Evolutionary conservation across 2,888 invertebrate genomes (phyloP), one percentile per base, ranked within the genome.

Genomic region (Drosophila niveifrons): DNA sequence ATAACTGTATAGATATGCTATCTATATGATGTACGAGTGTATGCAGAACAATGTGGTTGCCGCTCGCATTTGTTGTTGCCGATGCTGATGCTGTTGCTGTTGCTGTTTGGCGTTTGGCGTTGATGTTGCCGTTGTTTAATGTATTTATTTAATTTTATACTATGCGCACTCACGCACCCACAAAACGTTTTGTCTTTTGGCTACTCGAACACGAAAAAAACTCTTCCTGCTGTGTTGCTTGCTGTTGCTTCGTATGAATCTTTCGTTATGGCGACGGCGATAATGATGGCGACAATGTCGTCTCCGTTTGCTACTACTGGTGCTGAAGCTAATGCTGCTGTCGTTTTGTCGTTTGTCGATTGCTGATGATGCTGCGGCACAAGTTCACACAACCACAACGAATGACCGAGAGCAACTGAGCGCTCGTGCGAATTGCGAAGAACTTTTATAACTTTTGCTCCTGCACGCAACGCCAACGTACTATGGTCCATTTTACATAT

Each of bases 341-440:
- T 57, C 41, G 50, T 23, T 51, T 41, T 65, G 51, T 44, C 66
- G 61, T 34, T 68, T 58, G 66, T 59, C 59, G 52, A 71, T 44
- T 47, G 74, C 69, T 75, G 62, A 70, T 79, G 63, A 62, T 74
- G 64, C 64, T 74, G 73, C 79, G 82, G 74, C 78, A 78, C 66
- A 75, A 70, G 80, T 84, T 76, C 78, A 78, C 63, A 76, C 76
- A 76, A 76, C 62, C 91, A 91, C 91, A 89, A 86, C 89, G 83
- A 91, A 90, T 90, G 88, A 90, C 90, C 90, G 91, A 91, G 91
- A 91, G 91, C 89, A 90, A 91, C 91, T 91, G 90, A 91, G 88
- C 88, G 84, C 88, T 91, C 90, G 86, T 83, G 80, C 80, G 85
- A 84, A 83, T 78, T 83, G 88, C 82, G 78, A 90, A 91, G 89